phyloP scores from a whole-genome alignment of 2,888 invertebrate genomes.

The Campaea margaritaria region DNA sequence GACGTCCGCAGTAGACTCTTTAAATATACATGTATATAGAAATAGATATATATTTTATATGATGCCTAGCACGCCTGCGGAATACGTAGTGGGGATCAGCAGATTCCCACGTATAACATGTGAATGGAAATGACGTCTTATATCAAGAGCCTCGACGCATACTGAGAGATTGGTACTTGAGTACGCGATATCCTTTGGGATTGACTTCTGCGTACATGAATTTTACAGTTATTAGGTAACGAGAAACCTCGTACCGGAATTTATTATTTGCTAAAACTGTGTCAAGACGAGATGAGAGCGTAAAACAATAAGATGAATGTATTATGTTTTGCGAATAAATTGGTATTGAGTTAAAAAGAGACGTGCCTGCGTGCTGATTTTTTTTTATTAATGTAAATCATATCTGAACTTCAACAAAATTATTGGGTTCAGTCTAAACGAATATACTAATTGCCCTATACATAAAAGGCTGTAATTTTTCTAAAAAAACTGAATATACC shows the following conservation, averaged over 20 bases:
- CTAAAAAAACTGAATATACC: too few species aligned
- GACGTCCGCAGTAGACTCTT: constrained; percentile 25
- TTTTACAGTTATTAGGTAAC: constrained; percentile 34
- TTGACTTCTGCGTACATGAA: constrained; percentile 30
- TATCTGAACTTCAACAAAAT: too few species aligned
- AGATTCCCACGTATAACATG: constrained; percentile 54
- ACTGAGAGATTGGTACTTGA: constrained; percentile 36
- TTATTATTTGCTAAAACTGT: constrained; percentile 24
- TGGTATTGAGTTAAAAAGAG: too few species aligned
- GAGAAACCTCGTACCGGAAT: constrained; percentile 11
- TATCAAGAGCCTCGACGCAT: constrained; percentile 52
- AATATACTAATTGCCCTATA: too few species aligned
- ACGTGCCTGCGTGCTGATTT: too few species aligned
- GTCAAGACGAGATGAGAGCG: constrained; percentile 3
- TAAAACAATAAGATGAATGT: constrained; percentile 8
- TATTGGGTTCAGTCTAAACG: too few species aligned
- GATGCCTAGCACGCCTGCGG: constrained; percentile 46
- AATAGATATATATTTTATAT: constrained; percentile 46
- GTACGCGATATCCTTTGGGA: constrained; percentile 29
- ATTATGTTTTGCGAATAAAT: constrained; percentile 2
- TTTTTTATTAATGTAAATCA: too few species aligned
- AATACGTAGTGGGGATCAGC: constrained; percentile 56
- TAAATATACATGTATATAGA: constrained; percentile 33
- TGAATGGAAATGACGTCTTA: constrained; percentile 60
- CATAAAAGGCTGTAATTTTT: too few species aligned